Evolutionary conservation across 2,797 vertebrate genomes (phyloP), one percentile per base, ranked within the genome.

Genomic region (Allobates femoralis): DNA sequence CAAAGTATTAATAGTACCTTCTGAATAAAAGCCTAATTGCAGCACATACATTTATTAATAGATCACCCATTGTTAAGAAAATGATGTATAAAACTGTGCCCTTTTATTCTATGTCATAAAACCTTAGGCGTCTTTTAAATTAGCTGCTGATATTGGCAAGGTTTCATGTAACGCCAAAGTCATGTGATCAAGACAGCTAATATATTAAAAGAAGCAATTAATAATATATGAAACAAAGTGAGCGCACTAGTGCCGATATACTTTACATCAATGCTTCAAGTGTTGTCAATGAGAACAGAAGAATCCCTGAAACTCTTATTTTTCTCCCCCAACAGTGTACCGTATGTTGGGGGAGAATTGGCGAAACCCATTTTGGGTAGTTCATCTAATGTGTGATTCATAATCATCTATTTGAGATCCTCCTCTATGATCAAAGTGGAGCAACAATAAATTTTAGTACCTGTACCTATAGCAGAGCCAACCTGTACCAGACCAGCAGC

Each of bases 101-200:
- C 69, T 74, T 74, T 21, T 26, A n/a, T 73, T 46, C 69, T 74
- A 50, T 74, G 69, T 50, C 69, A 46, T 74, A 74, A 74, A 74
- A 74, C 37, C 67, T 50, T 26, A 50, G 37, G 41, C 69, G 11
- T 26, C 69, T 76, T 11, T 77, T 77, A 77, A 56, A 77, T 56
- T 77, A 56, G 51, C 51, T 77, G 75, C 19, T 77, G 51, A 55
- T 55, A 28, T 56, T 53, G 51, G 75, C 51, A 77, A 32, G 41
- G 32, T 28, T 56, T 56, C 41, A 30, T 77, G 75, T 50, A 41
- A 50, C 2, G 23, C 69, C 37, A 18, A 56, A 55, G 50, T 56
- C 75, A 77, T 55, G 75, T 32, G 26, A 74, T 74, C 4, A 55
- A 32, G 1, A 1, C 26, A 77, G 51, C 18, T 51, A 77, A 15